Evolutionary conservation across 1,140 invertebrate species (phyloP).

Genomic region (Vollenhovia emeryi): DNA sequence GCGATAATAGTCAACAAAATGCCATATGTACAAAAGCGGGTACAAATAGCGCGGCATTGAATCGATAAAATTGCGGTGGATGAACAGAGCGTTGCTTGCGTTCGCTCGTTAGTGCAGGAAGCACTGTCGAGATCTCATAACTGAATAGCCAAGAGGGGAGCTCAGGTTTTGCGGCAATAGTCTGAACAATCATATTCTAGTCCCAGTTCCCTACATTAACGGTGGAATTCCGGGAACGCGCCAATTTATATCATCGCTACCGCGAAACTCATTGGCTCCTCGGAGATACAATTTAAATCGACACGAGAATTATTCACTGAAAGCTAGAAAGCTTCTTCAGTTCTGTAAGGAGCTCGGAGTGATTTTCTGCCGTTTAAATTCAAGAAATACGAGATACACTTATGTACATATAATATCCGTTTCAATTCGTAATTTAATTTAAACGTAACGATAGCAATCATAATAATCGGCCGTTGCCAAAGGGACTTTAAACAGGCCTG

Average conservation of each 20-base stretch:
- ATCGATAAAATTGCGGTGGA: constrained; percentile 35
- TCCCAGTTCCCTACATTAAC: background rate
- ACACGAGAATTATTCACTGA: background rate
- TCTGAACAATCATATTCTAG: background rate
- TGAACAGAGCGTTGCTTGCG: background rate
- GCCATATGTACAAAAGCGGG: background rate
- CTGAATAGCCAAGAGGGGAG: background rate
- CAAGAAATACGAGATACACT: background rate
- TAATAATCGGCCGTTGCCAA: background rate
- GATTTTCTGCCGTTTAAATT: background rate
- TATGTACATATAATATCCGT: background rate
- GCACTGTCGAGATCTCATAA: constrained; percentile 11
- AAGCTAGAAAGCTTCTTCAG: background rate
- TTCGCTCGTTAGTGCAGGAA: constrained; percentile 12
- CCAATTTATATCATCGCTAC: background rate
- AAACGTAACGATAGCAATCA: background rate
- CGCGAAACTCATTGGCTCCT: background rate
- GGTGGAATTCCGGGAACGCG: background rate
- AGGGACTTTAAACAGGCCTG: background rate
- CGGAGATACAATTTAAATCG: background rate
- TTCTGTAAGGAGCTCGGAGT: background rate
- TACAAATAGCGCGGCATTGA: constrained; percentile 27
- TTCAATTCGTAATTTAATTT: background rate
- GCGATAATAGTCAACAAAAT: constrained; percentile 22
- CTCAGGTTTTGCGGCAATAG: constrained; percentile 14